These are phyloP conservation scores for Suricata suricatta DNA, from an alignment of 2,113 vertebrate genomes.

Conservation along the genomic window DNA sequence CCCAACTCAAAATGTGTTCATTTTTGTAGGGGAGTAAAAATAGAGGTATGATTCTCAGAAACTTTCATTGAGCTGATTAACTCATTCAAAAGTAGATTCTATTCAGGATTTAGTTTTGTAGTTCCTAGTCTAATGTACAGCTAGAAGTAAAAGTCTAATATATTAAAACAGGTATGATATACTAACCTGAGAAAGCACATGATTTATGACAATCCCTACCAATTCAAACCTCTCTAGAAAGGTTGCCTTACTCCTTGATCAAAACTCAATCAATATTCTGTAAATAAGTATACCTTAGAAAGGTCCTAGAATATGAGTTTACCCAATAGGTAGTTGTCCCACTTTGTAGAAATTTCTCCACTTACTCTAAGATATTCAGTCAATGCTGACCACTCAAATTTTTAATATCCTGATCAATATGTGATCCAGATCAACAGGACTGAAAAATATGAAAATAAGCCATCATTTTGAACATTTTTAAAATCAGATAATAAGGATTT, in stretches of 20 bases:
- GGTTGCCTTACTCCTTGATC: neutral
- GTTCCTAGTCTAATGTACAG: neutral
- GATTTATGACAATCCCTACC: neutral
- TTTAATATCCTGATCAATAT: conserved; percentile 28
- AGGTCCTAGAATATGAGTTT: neutral
- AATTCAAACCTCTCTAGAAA: neutral
- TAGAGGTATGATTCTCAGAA: neutral
- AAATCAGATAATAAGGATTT: conserved; percentile 43
- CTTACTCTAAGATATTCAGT: neutral
- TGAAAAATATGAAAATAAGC: conserved; percentile 53
- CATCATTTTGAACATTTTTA: conserved; percentile 7
- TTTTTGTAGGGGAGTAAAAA: neutral
- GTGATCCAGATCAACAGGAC: neutral
- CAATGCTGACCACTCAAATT: neutral
- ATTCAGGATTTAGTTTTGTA: conserved; percentile 20
- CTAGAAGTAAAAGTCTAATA: conserved; percentile 30
- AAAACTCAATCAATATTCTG: neutral
- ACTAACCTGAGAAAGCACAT: conserved; percentile 20
- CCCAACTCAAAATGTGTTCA: conserved; percentile 12
- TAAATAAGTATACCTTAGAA: neutral
- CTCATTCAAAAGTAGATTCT: conserved; percentile 33
- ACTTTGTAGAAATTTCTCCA: neutral
- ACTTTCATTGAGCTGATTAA: neutral
- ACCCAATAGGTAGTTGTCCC: neutral
- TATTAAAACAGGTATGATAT: neutral